phyloP scores from a whole-genome alignment of 2,113 vertebrate species.

The Brevimyrus niger region DNA sequence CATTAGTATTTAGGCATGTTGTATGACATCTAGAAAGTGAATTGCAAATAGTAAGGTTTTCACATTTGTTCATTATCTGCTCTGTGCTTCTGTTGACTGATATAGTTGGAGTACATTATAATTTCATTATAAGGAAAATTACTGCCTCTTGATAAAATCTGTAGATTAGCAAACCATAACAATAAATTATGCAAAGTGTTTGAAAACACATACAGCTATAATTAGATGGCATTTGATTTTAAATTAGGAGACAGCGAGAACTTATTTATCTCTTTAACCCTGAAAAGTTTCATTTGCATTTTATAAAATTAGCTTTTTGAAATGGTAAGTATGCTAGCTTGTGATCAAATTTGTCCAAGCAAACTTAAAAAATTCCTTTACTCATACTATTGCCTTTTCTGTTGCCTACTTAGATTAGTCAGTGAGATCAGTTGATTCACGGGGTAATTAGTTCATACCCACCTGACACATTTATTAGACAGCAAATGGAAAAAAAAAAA shows the following conservation, averaged over 20 bases:
- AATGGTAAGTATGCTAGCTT: constrained; percentile 48
- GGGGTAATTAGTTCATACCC: constrained; percentile 52
- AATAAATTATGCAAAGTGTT: constrained; percentile 70
- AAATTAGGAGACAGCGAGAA: constrained; percentile 59
- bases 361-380: background rate
- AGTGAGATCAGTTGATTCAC: constrained; percentile 49
- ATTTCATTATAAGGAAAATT: constrained; percentile 61
- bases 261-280: constrained; percentile 62
- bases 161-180: constrained; percentile 66
- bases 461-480: constrained; percentile 35
- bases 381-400: background rate
- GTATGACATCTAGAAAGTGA: constrained; percentile 22
- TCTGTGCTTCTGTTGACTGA: constrained; percentile 55
- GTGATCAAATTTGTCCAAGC: constrained; percentile 30
- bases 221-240: constrained; percentile 71
- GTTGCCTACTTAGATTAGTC: constrained; percentile 13
- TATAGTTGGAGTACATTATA: constrained; percentile 51
- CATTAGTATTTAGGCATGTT: background rate
- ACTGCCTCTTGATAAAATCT: constrained; percentile 55
- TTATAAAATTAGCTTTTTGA: constrained; percentile 58
- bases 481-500: constrained; percentile 10
- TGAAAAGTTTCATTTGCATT: constrained; percentile 55
- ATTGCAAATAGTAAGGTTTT: constrained; percentile 49
- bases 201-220: constrained; percentile 68
- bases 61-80: constrained; percentile 54